Conservation (phyloP, 2,113 vertebrate species). For the Ibidorhyncha struthersii region DNA sequence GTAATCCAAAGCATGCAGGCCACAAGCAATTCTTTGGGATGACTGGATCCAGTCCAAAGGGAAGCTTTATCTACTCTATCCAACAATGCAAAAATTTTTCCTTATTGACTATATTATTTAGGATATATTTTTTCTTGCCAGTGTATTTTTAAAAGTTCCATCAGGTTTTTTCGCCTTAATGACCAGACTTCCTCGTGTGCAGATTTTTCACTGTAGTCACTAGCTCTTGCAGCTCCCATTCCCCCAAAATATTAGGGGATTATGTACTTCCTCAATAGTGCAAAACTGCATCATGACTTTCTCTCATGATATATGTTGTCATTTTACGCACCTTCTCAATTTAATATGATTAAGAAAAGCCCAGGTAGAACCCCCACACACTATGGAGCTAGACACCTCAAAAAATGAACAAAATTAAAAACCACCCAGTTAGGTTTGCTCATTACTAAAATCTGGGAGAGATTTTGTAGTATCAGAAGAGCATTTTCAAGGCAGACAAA, state of each 20-base stretch:
- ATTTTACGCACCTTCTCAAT: not conserved
- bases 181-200: not conserved
- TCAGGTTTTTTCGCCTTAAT: not conserved
- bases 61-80: not conserved
- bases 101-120: not conserved
- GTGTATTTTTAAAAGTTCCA: not conserved
- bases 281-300: not conserved
- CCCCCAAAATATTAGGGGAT: not conserved
- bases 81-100: not conserved
- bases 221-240: not conserved
- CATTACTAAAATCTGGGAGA: not conserved
- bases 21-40: not conserved
- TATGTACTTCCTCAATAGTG: rapidly evolving
- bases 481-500: not conserved
- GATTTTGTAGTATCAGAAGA: not conserved
- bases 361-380: not conserved
- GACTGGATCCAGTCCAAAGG: not conserved
- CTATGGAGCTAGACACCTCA: not conserved
- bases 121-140: not conserved
- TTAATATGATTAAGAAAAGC: not conserved
- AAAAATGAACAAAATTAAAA: not conserved
- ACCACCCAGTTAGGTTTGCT: not conserved
- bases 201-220: not conserved
- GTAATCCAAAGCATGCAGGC: not conserved
- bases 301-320: not conserved